phyloP scores from a whole-genome alignment of 2,797 vertebrate genomes.

The Columba guinea region DNA sequence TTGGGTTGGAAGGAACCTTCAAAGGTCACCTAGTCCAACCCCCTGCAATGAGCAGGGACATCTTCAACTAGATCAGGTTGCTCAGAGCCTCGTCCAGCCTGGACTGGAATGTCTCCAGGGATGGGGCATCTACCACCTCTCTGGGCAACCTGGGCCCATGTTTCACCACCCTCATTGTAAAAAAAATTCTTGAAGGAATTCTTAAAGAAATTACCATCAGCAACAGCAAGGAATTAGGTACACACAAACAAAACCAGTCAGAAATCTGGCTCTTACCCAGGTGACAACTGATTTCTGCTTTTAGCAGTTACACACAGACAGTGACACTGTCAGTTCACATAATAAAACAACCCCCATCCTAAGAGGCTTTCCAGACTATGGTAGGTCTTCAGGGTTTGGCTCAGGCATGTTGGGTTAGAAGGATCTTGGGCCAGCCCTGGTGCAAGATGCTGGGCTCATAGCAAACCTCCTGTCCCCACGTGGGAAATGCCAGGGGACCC shows the following conservation, averaged over 20 bases:
- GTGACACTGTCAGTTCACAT: background rate
- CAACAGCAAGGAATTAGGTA: background rate
- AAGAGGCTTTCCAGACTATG: background rate
- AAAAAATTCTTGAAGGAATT: background rate
- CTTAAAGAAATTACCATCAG: background rate
- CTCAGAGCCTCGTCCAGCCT: too few relatives aligned
- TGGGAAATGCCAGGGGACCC: background rate
- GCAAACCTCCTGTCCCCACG: fast-evolving
- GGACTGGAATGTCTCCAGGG: too few relatives aligned
- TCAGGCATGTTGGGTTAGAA: background rate
- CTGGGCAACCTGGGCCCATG: too few relatives aligned
- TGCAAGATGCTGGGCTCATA: slow-evolving; percentile 26
- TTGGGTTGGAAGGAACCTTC: too few relatives aligned
- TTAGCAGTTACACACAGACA: background rate
- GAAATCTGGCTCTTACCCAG: background rate
- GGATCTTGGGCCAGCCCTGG: background rate
- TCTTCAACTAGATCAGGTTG: too few relatives aligned
- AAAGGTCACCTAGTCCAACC: too few relatives aligned
- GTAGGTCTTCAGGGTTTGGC: background rate
- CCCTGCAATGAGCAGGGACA: too few relatives aligned
- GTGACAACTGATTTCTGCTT: background rate
- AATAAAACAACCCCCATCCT: background rate
- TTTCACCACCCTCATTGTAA: too few relatives aligned
- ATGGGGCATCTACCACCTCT: too few relatives aligned
- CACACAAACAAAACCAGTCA: background rate